Evolutionary conservation across 2,797 vertebrate species (phyloP).

Genomic region (Sus cebifrons): DNA sequence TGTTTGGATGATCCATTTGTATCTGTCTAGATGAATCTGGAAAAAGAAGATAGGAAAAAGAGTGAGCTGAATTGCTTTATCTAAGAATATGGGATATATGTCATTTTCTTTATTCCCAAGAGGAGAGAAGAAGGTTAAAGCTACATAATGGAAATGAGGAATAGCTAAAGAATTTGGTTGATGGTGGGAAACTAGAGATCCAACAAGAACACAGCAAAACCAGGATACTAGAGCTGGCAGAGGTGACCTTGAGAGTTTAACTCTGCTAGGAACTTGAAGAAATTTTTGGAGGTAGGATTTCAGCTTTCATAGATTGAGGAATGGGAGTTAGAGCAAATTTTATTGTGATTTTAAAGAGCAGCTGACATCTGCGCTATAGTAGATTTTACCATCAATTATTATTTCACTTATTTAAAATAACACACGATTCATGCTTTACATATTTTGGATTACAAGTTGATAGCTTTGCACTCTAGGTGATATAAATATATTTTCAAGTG

Average conservation of each 20-base stretch:
- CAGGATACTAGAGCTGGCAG: neutral
- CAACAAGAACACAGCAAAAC: neutral
- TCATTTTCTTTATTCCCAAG: constrained; percentile 25
- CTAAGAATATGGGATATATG: neutral
- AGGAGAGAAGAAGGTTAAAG: neutral
- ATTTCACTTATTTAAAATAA: constrained; percentile 57
- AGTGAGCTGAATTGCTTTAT: neutral
- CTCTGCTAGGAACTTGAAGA: neutral
- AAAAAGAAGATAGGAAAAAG: neutral
- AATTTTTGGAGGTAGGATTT: constrained; percentile 7
- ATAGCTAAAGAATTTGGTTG: neutral
- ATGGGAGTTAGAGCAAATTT: neutral
- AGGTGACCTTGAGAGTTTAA: neutral
- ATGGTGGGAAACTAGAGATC: neutral
- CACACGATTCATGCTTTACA: neutral
- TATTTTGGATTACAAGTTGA: constrained; percentile 51
- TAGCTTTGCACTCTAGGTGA: constrained; percentile 65
- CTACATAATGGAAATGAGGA: neutral
- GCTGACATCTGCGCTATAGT: neutral
- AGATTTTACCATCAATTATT: constrained; percentile 50
- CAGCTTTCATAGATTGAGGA: neutral
- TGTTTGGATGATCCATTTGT: constrained; percentile 8
- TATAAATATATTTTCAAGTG: constrained; percentile 59
- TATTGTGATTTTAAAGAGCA: constrained; percentile 24
- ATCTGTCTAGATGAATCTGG: neutral